phyloP scores from a whole-genome alignment of 2,797 vertebrate genomes.

The Lutjanus argentimaculatus region DNA sequence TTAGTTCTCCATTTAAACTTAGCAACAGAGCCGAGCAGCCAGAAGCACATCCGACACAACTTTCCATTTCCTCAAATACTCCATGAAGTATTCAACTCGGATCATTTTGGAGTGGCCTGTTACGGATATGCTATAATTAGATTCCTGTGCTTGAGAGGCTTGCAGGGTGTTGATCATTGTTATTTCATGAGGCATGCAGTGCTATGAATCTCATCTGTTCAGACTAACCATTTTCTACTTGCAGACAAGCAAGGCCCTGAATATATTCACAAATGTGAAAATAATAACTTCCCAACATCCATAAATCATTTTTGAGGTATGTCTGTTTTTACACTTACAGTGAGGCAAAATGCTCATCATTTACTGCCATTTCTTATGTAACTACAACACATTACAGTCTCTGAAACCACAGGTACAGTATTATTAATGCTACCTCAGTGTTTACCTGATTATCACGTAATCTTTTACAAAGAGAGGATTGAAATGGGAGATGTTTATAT shows the following conservation, averaged over 20 bases:
- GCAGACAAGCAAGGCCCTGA: constrained; percentile 22
- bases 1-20: constrained; percentile 27
- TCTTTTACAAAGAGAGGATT: not conserved
- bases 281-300: constrained; percentile 27
- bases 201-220: constrained; percentile 51
- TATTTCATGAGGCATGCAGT: constrained; percentile 67
- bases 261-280: constrained; percentile 40
- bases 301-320: constrained; percentile 31
- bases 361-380: not conserved
- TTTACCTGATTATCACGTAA: not conserved
- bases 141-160: constrained; percentile 63
- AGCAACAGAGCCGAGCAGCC: constrained; percentile 17
- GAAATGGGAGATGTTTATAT: constrained; percentile 8
- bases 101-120: constrained; percentile 55
- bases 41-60: constrained; percentile 37
- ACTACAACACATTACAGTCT: not conserved
- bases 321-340: not conserved
- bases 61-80: constrained; percentile 47
- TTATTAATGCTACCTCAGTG: not conserved
- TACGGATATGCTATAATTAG: constrained; percentile 68
- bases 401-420: not conserved
- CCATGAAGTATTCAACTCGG: constrained; percentile 56
- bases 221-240: constrained; percentile 28
- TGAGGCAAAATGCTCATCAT: not conserved
- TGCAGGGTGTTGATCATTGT: constrained; percentile 71